Percentiles rank a stretch among this genome's conserved stretches.
Evolutionary conservation across 2,888 invertebrate genomes (phyloP).

Genomic region (Ochropleura plecta): DNA sequence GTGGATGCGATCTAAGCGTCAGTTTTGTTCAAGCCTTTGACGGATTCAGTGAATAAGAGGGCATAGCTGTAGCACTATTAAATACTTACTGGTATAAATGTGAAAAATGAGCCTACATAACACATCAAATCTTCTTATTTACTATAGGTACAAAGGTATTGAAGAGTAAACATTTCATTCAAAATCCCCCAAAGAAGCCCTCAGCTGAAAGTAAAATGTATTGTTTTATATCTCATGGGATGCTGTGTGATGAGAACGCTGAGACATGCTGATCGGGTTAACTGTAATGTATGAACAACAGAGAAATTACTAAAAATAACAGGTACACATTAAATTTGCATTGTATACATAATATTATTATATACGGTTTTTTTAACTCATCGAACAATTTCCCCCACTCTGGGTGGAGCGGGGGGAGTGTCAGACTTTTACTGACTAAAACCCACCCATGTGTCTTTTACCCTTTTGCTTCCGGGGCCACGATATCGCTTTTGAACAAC

Average conservation of each 20-base stretch:
- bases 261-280: neutral
- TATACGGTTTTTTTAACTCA: no score
- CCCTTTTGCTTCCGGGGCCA: no score
- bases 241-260: neutral
- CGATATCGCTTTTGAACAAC: no score
- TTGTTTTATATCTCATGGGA: conserved; percentile 6
- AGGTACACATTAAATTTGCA: neutral
- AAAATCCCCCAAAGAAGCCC: neutral
- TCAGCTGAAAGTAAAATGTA: neutral
- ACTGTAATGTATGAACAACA: neutral
- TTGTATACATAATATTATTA: neutral
- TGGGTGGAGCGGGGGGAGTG: no score
- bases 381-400: no score
- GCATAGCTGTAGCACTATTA: neutral
- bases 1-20: neutral
- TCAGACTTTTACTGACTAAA: no score
- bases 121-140: no score
- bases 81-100: neutral
- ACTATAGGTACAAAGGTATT: neutral
- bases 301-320: neutral
- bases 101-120: no score
- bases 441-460: no score
- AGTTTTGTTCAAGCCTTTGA: neutral
- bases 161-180: neutral
- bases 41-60: neutral